Evolutionary conservation across 2,113 vertebrate species (phyloP).

Genomic region (Athene cunicularia): DNA sequence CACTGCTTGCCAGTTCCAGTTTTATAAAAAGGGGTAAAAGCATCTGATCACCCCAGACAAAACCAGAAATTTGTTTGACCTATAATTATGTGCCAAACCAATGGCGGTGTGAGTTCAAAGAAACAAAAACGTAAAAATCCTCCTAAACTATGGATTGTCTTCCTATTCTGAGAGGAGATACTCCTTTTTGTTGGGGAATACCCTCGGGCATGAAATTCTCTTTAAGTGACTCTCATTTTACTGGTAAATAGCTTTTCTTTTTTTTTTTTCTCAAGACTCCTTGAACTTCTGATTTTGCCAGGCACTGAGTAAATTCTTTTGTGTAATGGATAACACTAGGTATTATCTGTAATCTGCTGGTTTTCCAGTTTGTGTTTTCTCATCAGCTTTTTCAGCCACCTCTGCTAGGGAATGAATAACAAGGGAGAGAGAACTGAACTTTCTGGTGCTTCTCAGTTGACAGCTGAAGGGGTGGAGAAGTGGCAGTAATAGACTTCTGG

Average conservation of each 20-base stretch:
- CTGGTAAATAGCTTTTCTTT: neutral
- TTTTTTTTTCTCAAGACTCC: neutral
- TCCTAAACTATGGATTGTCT: neutral
- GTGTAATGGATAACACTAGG: neutral
- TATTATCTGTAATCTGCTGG: neutral
- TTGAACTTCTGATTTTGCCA: neutral
- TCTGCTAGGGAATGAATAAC: neutral
- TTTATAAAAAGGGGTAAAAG: neutral
- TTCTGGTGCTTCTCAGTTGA: neutral
- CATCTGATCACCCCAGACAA: slow-evolving; percentile 20
- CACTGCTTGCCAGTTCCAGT: slow-evolving; percentile 11
- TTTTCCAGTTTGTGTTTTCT: neutral
- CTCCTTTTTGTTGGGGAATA: neutral
- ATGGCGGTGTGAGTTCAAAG: neutral
- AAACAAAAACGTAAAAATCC: neutral
- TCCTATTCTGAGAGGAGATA: neutral
- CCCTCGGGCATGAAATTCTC: neutral
- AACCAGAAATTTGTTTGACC: slow-evolving; percentile 42
- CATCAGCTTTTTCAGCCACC: neutral
- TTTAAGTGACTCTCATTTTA: neutral
- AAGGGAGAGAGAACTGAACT: neutral
- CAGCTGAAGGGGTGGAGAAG: neutral
- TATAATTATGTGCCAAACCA: neutral
- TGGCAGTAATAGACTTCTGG: neutral
- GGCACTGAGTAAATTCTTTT: neutral